These are phyloP conservation scores for Tenrec ecaudatus DNA, from an alignment of 2,113 vertebrate species.

Conservation along the genomic window DNA sequence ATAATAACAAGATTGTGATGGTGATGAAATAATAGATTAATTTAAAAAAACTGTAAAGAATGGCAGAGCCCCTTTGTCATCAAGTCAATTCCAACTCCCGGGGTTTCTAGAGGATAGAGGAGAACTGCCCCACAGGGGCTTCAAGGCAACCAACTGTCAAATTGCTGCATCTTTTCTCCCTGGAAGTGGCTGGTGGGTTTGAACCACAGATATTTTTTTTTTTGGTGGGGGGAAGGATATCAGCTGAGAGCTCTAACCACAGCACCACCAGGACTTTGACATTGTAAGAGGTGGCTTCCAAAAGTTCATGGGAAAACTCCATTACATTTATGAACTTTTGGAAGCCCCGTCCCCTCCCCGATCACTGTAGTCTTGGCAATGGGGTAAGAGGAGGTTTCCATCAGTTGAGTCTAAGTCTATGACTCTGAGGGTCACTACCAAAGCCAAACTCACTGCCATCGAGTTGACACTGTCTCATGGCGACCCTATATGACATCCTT, in stretches of 20 bases:
- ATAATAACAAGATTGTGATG: not conserved
- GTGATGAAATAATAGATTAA: not conserved
- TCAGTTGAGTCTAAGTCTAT: constrained; percentile 7
- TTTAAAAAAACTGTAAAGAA: not conserved
- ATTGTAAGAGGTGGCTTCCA: not conserved
- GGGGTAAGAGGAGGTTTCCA: not conserved
- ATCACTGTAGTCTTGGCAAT: not conserved
- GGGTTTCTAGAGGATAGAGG: not conserved
- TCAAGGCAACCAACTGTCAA: not conserved
- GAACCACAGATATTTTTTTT: not conserved
- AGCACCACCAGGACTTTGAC: not conserved
- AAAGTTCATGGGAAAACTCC: too few species aligned
- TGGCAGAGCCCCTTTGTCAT: not conserved
- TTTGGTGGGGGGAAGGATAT: not conserved
- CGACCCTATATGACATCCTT: too few species aligned
- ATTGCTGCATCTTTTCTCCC: not conserved
- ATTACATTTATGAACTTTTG: too few species aligned
- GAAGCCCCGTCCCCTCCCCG: not conserved
- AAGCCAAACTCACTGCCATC: too few species aligned
- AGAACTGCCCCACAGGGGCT: not conserved
- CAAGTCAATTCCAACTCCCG: not conserved
- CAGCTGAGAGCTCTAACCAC: not conserved
- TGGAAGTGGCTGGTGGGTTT: not conserved
- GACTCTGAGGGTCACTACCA: not conserved
- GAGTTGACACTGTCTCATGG: too few species aligned